Evolutionary conservation across 1,140 invertebrate genomes (phyloP), one percentile per base, ranked within the genome.

Genomic region (Brachionus sp.): DNA sequence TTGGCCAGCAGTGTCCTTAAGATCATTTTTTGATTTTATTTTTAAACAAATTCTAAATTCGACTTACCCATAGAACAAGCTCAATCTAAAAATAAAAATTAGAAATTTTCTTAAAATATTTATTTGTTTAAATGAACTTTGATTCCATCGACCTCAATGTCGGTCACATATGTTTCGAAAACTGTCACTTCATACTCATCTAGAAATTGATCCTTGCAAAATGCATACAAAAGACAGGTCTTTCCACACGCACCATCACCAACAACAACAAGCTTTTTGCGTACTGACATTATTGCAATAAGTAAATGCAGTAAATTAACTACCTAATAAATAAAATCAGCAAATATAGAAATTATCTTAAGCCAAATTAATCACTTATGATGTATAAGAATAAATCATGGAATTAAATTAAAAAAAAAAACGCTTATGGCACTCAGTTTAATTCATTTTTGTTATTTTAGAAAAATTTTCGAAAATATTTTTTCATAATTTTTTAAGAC

Each of bases 11-110:
- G 80, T 82, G 35, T 82, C 80, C 19, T 46, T 68, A 16, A 82
- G 39, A n/a, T 25, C 44, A 50, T n/a, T 16, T n/a, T 37, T 57
- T 57, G 16, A 50, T 16, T 50, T 50, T 7, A 23, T 57, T 57
- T 57, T 23, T 16, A 53, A 23, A 57, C 19, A 19, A 19, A 9
- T 19, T 19, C 16, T 16, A 19, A 23, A 57, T 23, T 19, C 19
- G 50, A 19, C 50, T 57, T 57, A 92, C 98, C 77, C 25, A 80
- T 42, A 33, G 77, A 57, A 57, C 50, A 57, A 44, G 33, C 13
- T 35, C 37, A 0, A 44, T 50, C 33, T 50, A 77, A 44, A 44
- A 44, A 29, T 73, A 12, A 39, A 35, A 29, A 50, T 16, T 50
- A 57, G 5, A 19, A 19, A 57, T 23, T 25, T 57, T 57, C 19